Conservation (phyloP, 2,888 invertebrate species). For the Stenurella melanura region DNA sequence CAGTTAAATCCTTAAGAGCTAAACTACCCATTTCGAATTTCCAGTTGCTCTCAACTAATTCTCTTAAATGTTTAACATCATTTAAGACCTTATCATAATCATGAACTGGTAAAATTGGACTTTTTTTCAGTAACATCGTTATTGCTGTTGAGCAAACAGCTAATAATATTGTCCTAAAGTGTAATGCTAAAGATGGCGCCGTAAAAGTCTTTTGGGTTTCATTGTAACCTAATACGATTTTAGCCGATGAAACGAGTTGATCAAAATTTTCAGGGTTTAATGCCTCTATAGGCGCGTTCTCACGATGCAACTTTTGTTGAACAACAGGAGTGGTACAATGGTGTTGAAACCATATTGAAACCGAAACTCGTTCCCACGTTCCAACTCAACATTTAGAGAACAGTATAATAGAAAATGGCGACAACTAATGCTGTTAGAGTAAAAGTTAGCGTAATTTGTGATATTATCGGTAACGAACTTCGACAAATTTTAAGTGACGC, state of each 20-base stretch:
- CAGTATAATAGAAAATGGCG: no score
- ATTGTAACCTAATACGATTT: neutral
- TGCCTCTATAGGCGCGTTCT: no score
- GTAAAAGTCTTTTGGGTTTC: conserved; percentile 39
- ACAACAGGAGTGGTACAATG: no score
- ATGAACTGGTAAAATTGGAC: neutral
- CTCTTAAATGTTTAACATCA: neutral
- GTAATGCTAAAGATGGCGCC: conserved; percentile 44
- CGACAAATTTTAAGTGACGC: no score
- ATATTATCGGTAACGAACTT: no score
- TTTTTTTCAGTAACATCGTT: neutral
- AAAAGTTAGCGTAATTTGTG: no score
- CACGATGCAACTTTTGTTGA: no score
- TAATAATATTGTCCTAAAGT: conserved; percentile 45
- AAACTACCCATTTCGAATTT: conserved; percentile 46
- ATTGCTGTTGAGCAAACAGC: neutral
- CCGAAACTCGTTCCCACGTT: no score
- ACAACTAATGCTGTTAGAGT: no score
- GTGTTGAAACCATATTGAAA: no score
- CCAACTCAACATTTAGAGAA: no score
- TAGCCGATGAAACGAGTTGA: neutral
- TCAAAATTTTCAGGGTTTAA: conserved; percentile 26
- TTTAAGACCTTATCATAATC: conserved; percentile 1
- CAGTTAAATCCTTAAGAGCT: conserved; percentile 53
- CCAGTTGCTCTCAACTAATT: conserved; percentile 1